Base-by-base conservation (phyloP, 2,888 invertebrate species). In the Steinernema scapterisci region DNA sequence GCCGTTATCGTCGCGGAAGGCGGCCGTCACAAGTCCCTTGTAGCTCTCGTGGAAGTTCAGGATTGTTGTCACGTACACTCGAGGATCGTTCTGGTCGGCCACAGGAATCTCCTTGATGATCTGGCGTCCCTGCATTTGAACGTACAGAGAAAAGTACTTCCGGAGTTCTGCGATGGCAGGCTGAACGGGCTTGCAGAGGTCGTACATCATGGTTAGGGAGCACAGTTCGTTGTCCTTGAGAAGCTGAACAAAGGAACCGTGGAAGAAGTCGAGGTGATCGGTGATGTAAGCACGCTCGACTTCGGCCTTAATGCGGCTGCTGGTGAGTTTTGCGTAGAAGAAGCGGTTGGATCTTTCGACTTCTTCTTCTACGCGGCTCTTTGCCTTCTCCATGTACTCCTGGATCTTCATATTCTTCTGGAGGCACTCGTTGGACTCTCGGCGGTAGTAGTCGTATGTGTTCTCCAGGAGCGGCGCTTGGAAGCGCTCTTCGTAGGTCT, bases 241-340 rank as follows among this genome's bases (percentile, higher is more conserved):
- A 5, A 48, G 48, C 5, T 48, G 3, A 2, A 16, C 5, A 19
- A 48, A 48, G 7, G 16, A 5, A 3, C 3, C 13, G n/a, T 38
- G 43, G 25, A 73, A 63, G 52, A 73, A n/a, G 27, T 73, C 63
- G 46, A 63, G 43, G 45, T 31, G 31, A n/a, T 56, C 70, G 7
- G 63, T 43, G 38, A 63, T 70, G 45, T n/a, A 63, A 27, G 38
- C 44, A 2, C 21, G 6, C 46, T 73, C 63, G 43, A 73, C 31
- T 16, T 23, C 43, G 2, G 31, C 23, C 51, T 72, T 23, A 38
- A 70, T 27, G 19, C 31, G 38, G 1, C 23, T 72, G 27, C n/a
- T 21, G 56, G 56, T 48, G 48, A 48, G 48, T 48, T 48, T 2
- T 5, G 5, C 6, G 16, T 48, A n/a, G 48, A 48, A 19, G 48